Evolutionary conservation across 2,113 vertebrate species (phyloP).

Genomic region (Caloenas nicobarica): DNA sequence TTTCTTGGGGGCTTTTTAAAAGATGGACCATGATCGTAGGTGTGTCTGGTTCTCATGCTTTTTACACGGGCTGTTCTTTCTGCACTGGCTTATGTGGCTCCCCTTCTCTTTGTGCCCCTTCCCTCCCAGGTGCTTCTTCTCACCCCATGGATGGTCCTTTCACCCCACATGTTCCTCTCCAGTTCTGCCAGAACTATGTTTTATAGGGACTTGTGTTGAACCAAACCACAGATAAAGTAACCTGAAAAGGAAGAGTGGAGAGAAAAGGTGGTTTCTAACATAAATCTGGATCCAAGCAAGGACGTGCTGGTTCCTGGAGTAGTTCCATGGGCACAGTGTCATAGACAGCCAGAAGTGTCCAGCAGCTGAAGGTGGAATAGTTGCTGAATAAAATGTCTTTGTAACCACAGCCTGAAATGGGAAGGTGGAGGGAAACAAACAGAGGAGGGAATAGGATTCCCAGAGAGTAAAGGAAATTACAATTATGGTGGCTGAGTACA

Average conservation of each 20-base stretch:
- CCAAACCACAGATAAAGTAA: neutral
- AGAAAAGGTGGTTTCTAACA: neutral
- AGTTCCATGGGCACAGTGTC: neutral
- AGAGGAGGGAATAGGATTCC: neutral
- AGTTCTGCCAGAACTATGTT: accelerated
- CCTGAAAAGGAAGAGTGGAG: neutral
- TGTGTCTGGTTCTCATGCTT: neutral
- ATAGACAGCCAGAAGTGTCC: neutral
- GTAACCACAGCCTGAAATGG: neutral
- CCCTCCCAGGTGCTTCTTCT: neutral
- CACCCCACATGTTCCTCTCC: neutral
- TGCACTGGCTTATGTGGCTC: neutral
- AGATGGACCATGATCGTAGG: neutral
- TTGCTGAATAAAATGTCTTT: neutral
- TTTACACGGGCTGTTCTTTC: neutral
- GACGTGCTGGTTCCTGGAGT: neutral
- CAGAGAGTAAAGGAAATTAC: neutral
- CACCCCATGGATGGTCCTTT: neutral
- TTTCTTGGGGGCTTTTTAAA: neutral
- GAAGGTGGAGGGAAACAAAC: neutral
- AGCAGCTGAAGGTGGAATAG: neutral
- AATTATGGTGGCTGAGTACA: neutral
- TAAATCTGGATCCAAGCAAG: neutral
- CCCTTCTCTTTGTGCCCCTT: neutral
- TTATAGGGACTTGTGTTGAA: neutral